These are phyloP conservation scores for Tetramorium bicarinatum DNA, from an alignment of 2,888 invertebrate genomes.

Conservation along the genomic window DNA sequence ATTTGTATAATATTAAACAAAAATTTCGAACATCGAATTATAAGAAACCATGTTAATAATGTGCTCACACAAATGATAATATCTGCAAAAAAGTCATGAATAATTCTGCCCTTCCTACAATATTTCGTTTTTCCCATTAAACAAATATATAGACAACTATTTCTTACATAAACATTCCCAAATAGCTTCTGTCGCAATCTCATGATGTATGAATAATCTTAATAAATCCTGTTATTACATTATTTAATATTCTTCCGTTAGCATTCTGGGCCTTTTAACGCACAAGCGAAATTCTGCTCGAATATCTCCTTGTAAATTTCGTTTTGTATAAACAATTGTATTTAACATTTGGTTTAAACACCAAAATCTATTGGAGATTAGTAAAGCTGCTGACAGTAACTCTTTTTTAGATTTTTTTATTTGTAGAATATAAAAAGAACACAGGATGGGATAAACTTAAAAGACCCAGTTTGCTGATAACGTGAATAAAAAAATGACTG, in stretches of 20 bases:
- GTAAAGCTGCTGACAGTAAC: too few species aligned
- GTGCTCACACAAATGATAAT: background rate
- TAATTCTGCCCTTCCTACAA: background rate
- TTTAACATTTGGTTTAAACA: too few species aligned
- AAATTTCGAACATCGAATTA: background rate
- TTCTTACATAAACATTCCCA: background rate
- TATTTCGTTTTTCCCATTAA: background rate
- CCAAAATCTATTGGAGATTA: too few species aligned
- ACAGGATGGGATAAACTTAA: too few species aligned
- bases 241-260: background rate
- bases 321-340: too few species aligned
- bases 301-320: too few species aligned
- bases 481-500: too few species aligned
- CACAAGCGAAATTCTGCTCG: too few species aligned
- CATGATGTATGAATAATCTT: background rate
- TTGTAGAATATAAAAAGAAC: too few species aligned
- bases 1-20: background rate
- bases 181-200: background rate
- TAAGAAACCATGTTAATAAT: background rate
- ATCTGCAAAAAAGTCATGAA: background rate
- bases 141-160: slow-evolving; percentile 2
- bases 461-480: too few species aligned
- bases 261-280: too few species aligned
- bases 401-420: too few species aligned
- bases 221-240: background rate